Conservation (phyloP, 2,113 vertebrate species). For the Heterotilapia buettikoferi region DNA sequence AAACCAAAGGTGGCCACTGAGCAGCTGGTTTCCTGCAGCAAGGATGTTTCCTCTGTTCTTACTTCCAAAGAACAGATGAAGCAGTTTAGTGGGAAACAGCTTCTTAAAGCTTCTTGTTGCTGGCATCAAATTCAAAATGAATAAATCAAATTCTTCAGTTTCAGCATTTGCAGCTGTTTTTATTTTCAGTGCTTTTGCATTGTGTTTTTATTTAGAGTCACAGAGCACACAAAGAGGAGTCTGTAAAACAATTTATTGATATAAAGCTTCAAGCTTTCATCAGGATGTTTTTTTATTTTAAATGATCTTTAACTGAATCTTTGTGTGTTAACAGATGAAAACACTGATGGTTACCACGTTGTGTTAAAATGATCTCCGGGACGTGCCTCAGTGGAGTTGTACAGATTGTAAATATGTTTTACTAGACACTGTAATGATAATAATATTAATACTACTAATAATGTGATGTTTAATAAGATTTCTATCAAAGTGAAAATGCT, state of each 20-base stretch:
- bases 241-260: background rate
- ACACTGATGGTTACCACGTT: conserved; percentile 82
- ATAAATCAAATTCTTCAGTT: background rate
- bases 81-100: background rate
- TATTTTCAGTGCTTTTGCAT: background rate
- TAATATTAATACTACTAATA: background rate
- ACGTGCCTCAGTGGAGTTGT: background rate
- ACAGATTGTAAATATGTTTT: conserved; percentile 31
- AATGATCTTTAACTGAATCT: background rate
- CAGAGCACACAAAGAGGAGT: background rate
- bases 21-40: background rate
- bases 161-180: background rate
- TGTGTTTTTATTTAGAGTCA: background rate
- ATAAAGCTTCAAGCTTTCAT: background rate
- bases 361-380: conserved; percentile 80
- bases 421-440: background rate
- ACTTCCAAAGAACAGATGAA: background rate
- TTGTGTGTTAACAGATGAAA: conserved; percentile 76
- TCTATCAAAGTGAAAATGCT: background rate
- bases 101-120: background rate
- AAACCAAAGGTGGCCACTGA: background rate
- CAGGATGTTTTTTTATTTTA: background rate
- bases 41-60: background rate
- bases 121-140: background rate
- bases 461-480: background rate